Percentiles rank a stretch among this genome's conserved stretches.
These are phyloP conservation scores for Phalanger gymnotis DNA, from an alignment of 2,797 vertebrate species.

Conservation along the genomic window DNA sequence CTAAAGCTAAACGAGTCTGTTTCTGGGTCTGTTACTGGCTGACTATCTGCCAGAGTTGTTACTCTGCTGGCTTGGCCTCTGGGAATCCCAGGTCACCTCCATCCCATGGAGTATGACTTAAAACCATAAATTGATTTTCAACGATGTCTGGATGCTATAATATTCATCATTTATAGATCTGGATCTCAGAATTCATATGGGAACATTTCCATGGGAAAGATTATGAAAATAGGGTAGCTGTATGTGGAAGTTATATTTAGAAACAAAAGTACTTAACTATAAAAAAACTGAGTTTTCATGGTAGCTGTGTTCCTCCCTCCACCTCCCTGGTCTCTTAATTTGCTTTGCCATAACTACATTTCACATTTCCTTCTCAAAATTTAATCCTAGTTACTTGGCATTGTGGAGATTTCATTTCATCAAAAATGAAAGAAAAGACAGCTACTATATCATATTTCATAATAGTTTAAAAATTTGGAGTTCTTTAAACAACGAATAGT, in stretches of 20 bases:
- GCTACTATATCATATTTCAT: conserved; percentile 1
- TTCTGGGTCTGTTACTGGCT: background rate
- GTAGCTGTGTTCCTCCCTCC: background rate
- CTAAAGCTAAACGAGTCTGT: background rate
- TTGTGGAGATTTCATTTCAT: conserved; percentile 25
- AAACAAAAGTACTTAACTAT: background rate
- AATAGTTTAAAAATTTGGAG: background rate
- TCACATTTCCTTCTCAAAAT: background rate
- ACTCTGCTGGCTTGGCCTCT: background rate
- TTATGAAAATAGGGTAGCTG: background rate
- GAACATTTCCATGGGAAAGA: background rate
- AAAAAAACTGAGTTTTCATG: background rate
- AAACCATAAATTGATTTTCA: background rate
- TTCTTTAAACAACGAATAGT: conserved; percentile 17
- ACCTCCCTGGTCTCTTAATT: background rate
- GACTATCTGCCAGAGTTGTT: background rate
- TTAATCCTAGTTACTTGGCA: conserved; percentile 3
- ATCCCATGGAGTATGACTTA: background rate
- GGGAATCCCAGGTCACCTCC: background rate
- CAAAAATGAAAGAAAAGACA: conserved; percentile 13
- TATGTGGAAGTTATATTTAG: background rate
- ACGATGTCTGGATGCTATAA: background rate
- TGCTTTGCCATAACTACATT: background rate
- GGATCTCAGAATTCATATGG: conserved; percentile 12
- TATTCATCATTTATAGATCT: conserved; percentile 7